These are phyloP conservation scores for Pachypeltis micranthus DNA, from an alignment of 1,140 invertebrate genomes.

Conservation along the genomic window DNA sequence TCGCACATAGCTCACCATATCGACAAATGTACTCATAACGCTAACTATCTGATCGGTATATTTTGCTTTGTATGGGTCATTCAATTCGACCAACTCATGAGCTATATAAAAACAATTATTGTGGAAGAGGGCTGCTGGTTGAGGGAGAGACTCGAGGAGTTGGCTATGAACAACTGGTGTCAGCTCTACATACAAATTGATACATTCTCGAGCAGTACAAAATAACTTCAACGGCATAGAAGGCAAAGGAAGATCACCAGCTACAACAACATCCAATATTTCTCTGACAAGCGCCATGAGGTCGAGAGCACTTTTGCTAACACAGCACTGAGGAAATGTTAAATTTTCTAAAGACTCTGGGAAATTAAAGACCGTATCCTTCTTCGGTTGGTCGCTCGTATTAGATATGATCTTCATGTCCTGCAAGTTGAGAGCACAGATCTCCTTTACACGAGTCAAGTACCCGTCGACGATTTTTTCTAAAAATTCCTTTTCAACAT, in stretches of 20 bases:
- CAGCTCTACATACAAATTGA: conserved; percentile 64
- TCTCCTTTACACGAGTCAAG: conserved; percentile 50
- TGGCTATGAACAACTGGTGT: conserved; percentile 67
- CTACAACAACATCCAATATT: conserved; percentile 56
- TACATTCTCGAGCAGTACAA: conserved; percentile 55
- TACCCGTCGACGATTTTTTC: conserved; percentile 65
- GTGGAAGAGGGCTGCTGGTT: conserved; percentile 61
- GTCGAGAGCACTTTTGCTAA: conserved; percentile 39
- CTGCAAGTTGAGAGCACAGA: conserved; percentile 73
- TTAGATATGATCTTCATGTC: conserved; percentile 48
- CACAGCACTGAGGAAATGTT: background rate
- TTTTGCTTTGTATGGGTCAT: conserved; percentile 42
- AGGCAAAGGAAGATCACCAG: conserved; percentile 43
- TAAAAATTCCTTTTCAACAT: conserved; percentile 66
- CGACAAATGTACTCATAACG: conserved; percentile 43
- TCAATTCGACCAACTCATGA: conserved; percentile 55
- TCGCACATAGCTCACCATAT: conserved; percentile 41
- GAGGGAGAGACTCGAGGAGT: conserved; percentile 65
- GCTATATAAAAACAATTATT: conserved; percentile 86
- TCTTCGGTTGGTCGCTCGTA: conserved; percentile 23
- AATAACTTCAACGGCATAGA: conserved; percentile 44
- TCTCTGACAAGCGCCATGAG: conserved; percentile 55
- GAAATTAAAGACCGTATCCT: conserved; percentile 31
- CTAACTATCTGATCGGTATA: conserved; percentile 36
- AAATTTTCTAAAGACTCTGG: conserved; percentile 54